A percentile compares a stretch with the other conserved stretches of the same genome.
Evolutionary conservation across 2,113 vertebrate genomes (phyloP).

Genomic region (Hippotragus niger): DNA sequence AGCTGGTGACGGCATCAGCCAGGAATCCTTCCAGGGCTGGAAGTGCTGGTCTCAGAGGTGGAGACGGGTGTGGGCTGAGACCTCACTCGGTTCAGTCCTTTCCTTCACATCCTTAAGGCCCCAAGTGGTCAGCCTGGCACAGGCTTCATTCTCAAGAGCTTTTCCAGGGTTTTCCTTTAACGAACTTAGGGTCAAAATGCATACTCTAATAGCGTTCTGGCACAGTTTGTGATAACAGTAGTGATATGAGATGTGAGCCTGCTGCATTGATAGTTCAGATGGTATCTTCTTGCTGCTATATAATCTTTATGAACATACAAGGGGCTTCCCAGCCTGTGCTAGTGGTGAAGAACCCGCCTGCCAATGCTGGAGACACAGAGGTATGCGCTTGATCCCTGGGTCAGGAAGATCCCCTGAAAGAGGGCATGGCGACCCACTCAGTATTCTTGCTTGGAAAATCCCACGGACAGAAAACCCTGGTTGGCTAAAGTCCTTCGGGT

Average conservation of each 20-base stretch:
- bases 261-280: neutral
- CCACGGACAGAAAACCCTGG: neutral
- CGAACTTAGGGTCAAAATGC: neutral
- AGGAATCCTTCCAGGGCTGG: fast-evolving
- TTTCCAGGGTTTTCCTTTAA: slow-evolving; percentile 37
- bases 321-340: neutral
- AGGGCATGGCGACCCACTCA: neutral
- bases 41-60: neutral
- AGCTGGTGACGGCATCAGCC: neutral
- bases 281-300: neutral
- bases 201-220: neutral
- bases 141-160: slow-evolving; percentile 1
- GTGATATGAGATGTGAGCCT: neutral
- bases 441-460: neutral
- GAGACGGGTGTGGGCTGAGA: neutral
- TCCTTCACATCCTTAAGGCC: neutral
- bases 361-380: neutral
- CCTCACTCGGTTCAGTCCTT: neutral
- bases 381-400: fast-evolving
- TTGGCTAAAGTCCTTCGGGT: neutral
- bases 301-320: neutral
- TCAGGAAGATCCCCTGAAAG: neutral
- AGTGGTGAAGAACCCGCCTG: neutral
- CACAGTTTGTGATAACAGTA: neutral
- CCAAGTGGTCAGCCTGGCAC: slow-evolving; percentile 12